Conservation (phyloP, 2,888 invertebrate species). For the Harpalus rubripes region DNA sequence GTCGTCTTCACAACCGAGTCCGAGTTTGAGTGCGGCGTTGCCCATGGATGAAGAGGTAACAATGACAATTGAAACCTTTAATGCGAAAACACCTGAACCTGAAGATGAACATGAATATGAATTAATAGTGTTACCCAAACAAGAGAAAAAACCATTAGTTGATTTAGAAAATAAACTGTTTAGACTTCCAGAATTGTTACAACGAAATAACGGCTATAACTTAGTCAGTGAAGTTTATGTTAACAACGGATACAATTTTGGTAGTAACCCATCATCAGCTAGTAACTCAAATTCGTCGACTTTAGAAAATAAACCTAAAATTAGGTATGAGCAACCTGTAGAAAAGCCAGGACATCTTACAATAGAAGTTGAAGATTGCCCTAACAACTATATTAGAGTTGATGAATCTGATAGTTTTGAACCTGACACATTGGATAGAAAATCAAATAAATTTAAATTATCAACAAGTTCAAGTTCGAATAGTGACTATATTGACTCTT, state of each 20-base stretch:
- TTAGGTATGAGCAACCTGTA: conserved; percentile 79
- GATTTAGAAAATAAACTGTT: conserved; percentile 77
- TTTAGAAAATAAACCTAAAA: conserved; percentile 76
- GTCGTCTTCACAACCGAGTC: conserved; percentile 85
- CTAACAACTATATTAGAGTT: conserved; percentile 86
- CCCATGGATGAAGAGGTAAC: conserved; percentile 90
- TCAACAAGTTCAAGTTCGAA: conserved; percentile 74
- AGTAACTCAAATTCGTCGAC: conserved; percentile 81
- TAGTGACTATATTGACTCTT: conserved; percentile 79
- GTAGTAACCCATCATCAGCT: conserved; percentile 81
- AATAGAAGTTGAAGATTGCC: conserved; percentile 90
- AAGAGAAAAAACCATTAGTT: conserved; percentile 69
- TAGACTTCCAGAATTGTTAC: conserved; percentile 77
- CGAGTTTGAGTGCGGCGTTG: conserved; percentile 85
- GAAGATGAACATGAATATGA: conserved; percentile 78
- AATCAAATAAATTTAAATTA: conserved; percentile 80
- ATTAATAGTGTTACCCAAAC: conserved; percentile 75
- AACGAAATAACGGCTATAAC: conserved; percentile 81
- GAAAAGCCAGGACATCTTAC: conserved; percentile 88
- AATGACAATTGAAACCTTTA: conserved; percentile 87
- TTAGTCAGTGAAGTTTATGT: conserved; percentile 89
- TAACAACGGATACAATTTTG: conserved; percentile 85
- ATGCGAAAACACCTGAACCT: conserved; percentile 75
- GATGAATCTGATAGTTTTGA: conserved; percentile 91
- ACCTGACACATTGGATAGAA: conserved; percentile 91